A percentile compares a stretch with the other conserved stretches of the same genome.
Evolutionary conservation across 2,888 invertebrate genomes (phyloP).

Genomic region (Aethes cnicana): DNA sequence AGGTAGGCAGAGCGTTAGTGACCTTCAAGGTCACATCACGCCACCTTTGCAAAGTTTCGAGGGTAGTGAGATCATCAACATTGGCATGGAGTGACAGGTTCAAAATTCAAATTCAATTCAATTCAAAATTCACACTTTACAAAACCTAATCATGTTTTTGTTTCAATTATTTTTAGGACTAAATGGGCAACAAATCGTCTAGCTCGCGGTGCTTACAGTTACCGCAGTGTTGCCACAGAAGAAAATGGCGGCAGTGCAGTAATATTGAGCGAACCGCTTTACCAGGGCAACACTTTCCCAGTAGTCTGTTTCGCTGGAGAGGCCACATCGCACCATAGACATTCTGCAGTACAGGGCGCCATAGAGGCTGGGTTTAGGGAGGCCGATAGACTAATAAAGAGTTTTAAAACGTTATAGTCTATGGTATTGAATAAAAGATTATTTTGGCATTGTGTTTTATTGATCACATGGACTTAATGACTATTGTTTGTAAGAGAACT

Average conservation of each 20-base stretch:
- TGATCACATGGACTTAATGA: no score
- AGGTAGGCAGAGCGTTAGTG: no score
- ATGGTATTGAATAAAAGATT: constrained; percentile 7
- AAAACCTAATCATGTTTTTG: no score
- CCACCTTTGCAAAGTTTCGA: no score
- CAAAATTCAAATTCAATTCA: no score
- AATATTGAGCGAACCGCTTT: constrained; percentile 80
- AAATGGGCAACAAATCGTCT: constrained; percentile 85
- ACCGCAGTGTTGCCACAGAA: constrained; percentile 81
- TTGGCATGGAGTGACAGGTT: no score
- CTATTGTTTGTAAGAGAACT: no score
- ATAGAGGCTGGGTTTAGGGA: constrained; percentile 88
- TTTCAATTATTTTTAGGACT: constrained; percentile 71
- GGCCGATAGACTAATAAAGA: constrained; percentile 81
- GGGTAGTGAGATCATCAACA: no score
- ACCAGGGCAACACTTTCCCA: constrained; percentile 59
- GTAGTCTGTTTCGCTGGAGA: constrained; percentile 86
- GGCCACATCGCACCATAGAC: constrained; percentile 84
- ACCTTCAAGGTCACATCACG: no score
- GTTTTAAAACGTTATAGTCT: constrained; percentile 42
- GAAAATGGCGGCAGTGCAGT: constrained; percentile 76
- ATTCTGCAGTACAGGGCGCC: constrained; percentile 88
- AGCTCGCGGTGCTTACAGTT: constrained; percentile 85
- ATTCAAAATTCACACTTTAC: no score
- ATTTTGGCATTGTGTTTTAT: not conserved